Evolutionary conservation across 2,888 invertebrate genomes (phyloP).

Genomic region (Synergus japonicus): DNA sequence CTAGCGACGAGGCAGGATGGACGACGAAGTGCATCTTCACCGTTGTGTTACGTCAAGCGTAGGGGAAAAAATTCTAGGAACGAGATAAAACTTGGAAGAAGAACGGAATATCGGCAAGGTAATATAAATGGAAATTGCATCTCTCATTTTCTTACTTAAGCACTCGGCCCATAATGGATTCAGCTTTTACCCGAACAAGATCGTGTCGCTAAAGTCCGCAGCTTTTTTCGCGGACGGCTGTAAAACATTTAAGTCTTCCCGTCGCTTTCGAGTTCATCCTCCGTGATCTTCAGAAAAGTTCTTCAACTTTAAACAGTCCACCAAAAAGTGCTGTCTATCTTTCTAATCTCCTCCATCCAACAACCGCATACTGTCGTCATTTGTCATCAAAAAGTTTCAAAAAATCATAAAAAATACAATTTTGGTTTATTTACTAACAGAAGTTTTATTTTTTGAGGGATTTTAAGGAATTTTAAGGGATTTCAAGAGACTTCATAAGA

Average conservation of each 20-base stretch:
- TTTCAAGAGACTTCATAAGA: too few relatives aligned
- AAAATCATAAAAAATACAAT: neutral
- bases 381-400: conserved; percentile 4
- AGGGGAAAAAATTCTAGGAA: conserved; percentile 50
- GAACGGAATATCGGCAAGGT: conserved; percentile 61
- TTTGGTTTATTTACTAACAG: too few relatives aligned
- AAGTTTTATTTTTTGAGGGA: too few relatives aligned
- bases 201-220: conserved; percentile 39
- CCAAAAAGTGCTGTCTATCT: neutral
- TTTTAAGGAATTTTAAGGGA: too few relatives aligned
- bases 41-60: conserved; percentile 68
- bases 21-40: conserved; percentile 78
- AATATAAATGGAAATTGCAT: conserved; percentile 73
- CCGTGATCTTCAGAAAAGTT: neutral
- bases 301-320: neutral
- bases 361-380: neutral
- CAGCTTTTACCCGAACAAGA: conserved; percentile 53
- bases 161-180: conserved; percentile 60
- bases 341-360: neutral
- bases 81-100: conserved; percentile 58
- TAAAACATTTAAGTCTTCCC: conserved; percentile 38
- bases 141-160: conserved; percentile 50
- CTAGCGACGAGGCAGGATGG: conserved; percentile 78
- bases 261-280: neutral
- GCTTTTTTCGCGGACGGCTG: conserved; percentile 25